phyloP scores from a whole-genome alignment of 2,113 vertebrate species.

The Hystrix cristata region DNA sequence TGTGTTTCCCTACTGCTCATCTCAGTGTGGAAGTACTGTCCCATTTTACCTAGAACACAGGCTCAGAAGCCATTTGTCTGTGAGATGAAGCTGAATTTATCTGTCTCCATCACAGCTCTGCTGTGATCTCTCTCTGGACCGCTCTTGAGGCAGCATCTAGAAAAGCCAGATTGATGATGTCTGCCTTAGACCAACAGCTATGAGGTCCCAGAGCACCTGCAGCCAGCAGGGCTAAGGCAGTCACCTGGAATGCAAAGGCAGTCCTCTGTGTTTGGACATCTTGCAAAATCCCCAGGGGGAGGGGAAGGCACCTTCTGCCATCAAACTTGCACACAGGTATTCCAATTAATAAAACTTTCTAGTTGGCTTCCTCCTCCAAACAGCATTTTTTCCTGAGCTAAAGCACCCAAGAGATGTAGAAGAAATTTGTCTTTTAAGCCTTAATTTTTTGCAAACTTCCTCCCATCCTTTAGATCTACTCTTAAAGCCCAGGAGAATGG shows the following conservation, averaged over 20 bases:
- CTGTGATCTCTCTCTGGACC: rapidly evolving
- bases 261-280: not conserved
- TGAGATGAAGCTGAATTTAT: rapidly evolving
- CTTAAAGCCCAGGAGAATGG: not conserved
- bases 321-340: not conserved
- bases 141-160: not conserved
- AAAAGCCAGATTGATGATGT: not conserved
- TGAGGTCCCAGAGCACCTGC: not conserved
- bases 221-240: not conserved
- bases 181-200: not conserved
- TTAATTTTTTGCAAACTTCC: not conserved
- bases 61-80: not conserved
- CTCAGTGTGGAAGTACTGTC: rapidly evolving
- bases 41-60: not conserved
- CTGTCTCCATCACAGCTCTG: not conserved
- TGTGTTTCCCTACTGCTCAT: rapidly evolving
- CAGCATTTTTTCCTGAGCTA: too few species aligned
- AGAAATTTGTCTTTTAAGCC: not conserved
- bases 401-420: not conserved
- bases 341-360: not conserved
- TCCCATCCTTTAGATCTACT: not conserved
- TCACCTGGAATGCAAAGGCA: not conserved
- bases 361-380: not conserved
- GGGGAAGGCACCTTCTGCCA: not conserved
- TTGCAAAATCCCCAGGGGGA: not conserved